Conservation (phyloP, 2,888 invertebrate genomes). For the Nomada ruficornis region DNA sequence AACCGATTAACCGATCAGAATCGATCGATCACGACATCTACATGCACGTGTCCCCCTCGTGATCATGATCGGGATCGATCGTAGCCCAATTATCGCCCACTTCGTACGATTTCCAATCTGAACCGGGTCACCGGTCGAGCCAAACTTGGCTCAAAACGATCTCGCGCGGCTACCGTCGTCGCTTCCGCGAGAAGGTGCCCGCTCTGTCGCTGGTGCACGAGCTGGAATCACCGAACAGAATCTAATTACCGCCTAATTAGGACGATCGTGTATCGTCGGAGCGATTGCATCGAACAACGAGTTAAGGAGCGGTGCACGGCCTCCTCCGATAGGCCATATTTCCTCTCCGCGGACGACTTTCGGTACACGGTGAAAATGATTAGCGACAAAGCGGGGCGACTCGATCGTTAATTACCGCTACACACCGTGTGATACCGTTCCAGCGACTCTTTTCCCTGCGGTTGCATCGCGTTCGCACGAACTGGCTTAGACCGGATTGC, state of each 20-base stretch:
- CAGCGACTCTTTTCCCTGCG: constrained; percentile 28
- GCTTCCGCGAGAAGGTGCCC: constrained; percentile 57
- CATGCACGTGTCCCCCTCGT: not conserved
- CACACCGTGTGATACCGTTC: constrained; percentile 67
- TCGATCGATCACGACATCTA: not conserved
- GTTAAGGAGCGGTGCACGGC: constrained; percentile 63
- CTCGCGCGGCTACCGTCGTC: not conserved
- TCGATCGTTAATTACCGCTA: constrained; percentile 64
- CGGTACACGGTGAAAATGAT: constrained; percentile 72
- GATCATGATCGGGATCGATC: constrained; percentile 28
- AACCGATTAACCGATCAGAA: constrained; percentile 17
- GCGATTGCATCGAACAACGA: constrained; percentile 76
- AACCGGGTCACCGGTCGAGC: constrained; percentile 24
- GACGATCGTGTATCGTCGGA: constrained; percentile 76
- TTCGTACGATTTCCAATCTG: not conserved
- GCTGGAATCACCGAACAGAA: constrained; percentile 68
- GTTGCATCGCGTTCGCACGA: constrained; percentile 37
- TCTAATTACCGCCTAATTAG: constrained; percentile 77
- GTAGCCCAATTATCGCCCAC: not conserved
- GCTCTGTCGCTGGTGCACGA: constrained; percentile 26
- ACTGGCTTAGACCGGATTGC: not conserved
- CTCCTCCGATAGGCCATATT: constrained; percentile 66
- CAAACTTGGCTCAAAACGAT: constrained; percentile 3
- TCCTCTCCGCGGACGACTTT: constrained; percentile 67
- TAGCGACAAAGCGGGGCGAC: constrained; percentile 60